Base-by-base conservation (phyloP, 2,797 vertebrate genomes). In the Apogon talboti region DNA sequence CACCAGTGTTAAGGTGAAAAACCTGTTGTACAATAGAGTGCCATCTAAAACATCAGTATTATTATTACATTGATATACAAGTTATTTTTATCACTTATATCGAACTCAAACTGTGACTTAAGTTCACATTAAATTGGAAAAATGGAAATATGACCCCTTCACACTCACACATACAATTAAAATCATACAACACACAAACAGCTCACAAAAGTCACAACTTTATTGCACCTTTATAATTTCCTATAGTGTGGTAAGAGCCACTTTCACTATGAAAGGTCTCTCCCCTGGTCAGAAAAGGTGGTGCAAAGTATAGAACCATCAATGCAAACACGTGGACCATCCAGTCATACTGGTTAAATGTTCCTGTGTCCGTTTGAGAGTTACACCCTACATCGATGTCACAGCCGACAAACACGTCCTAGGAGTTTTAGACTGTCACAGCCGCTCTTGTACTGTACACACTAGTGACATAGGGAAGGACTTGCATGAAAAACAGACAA, bases 191-290 rank as follows among this genome's bases (percentile, higher is more conserved):
- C 14, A 44, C 15, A 85, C 49, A 51, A 11, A 2, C 30, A 28
- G 45, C 55, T 88, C 86, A 92, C 83, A 93, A 93, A 93, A 92
- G 83, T 91, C 90, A 93, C 91, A 92, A 92, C 89, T 94, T 95
- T 94, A 94, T 95, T 95, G 92, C 93, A 94, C 92, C 90, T 87
- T 87, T 82, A 88, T 86, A 84, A 62, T 81, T 71, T 85, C 78
- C 83, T 85, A 87, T 86, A 70, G 68, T 78, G 78, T 76, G 81
- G 84, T 16, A 78, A 76, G 85, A 90, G 82, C 44, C 52, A 11
- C 86, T 89, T 89, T 89, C 88, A 91, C 76, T 92, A 90, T 92
- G 86, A 92, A 92, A 92, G 82, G 58, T 83, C 81, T 89, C 79
- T 54, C 48, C 77, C 82, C 75, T 87, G 85, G 71, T 92, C 90